Evolutionary conservation across 2,888 invertebrate genomes (phyloP).

Genomic region (Polymixis flavicincta): DNA sequence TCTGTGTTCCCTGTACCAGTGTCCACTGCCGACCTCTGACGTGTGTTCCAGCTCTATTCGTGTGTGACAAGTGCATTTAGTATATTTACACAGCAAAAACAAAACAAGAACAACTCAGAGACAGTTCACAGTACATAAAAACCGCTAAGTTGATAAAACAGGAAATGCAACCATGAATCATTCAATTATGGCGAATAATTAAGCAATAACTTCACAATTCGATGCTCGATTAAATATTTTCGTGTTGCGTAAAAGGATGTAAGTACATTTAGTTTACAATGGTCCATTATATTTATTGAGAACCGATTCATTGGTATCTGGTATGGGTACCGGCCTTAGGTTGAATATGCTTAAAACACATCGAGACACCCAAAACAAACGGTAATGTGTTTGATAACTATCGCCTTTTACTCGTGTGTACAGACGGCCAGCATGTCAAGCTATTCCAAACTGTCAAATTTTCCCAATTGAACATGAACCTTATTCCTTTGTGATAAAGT

Average conservation of each 20-base stretch:
- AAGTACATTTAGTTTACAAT: slow-evolving; percentile 48
- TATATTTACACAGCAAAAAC: slow-evolving; percentile 89
- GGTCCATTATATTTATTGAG: slow-evolving; percentile 49
- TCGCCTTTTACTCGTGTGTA: too few relatives aligned
- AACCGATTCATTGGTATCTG: slow-evolving; percentile 42
- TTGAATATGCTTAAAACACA: slow-evolving; percentile 20
- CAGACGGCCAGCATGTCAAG: too few relatives aligned
- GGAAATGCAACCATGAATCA: slow-evolving; percentile 53
- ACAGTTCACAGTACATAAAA: slow-evolving; percentile 69
- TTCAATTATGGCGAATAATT: slow-evolving; percentile 44
- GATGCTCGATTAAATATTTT: slow-evolving; percentile 50
- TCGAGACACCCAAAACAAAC: slow-evolving; percentile 40
- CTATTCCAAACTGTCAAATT: too few relatives aligned
- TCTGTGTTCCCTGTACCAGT: slow-evolving; percentile 92
- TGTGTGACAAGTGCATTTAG: slow-evolving; percentile 89
- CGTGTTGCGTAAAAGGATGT: slow-evolving; percentile 54
- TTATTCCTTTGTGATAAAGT: too few relatives aligned
- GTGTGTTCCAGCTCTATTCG: slow-evolving; percentile 90
- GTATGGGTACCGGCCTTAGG: slow-evolving; percentile 12
- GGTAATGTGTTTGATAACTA: not conserved
- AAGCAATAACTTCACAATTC: slow-evolving; percentile 49
- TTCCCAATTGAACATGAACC: too few relatives aligned
- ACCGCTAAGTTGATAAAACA: slow-evolving; percentile 30
- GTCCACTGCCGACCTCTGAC: slow-evolving; percentile 90
- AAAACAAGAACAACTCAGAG: slow-evolving; percentile 80